Evolutionary conservation across 2,888 invertebrate species (phyloP).

Genomic region (Megamerina dolium): DNA sequence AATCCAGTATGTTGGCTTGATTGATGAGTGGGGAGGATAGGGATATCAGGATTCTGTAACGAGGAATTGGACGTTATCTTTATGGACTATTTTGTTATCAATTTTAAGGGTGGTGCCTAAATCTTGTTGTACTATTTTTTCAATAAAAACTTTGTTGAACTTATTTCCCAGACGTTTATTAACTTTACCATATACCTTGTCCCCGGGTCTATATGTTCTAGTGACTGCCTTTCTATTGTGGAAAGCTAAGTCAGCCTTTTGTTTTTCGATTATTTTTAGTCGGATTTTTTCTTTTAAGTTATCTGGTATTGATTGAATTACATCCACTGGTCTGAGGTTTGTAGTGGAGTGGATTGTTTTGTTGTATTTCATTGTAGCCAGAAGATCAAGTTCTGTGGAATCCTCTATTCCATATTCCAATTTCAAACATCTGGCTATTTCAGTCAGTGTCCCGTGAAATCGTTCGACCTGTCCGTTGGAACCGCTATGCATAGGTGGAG

Average conservation of each 20-base stretch:
- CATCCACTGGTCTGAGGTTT: constrained; percentile 11
- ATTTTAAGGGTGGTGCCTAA: constrained; percentile 1
- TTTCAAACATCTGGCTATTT: constrained; percentile 20
- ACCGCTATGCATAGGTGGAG: constrained; percentile 4
- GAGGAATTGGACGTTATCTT: not conserved
- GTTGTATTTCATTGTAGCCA: constrained; percentile 15
- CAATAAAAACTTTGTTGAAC: constrained; percentile 1
- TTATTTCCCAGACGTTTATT: constrained; percentile 4
- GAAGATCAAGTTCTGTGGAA: constrained; percentile 8
- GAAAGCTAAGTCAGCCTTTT: too few species aligned
- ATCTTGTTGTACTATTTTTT: constrained; percentile 2
- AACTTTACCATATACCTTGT: not conserved
- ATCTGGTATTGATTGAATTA: too few species aligned
- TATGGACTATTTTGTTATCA: not conserved
- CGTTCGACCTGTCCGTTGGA: constrained; percentile 22
- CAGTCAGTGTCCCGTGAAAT: constrained; percentile 19
- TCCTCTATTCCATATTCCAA: constrained; percentile 6
- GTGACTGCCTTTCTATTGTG: too few species aligned
- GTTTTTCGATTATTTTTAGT: not conserved
- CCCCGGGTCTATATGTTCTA: not conserved
- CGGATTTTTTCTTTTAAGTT: too few species aligned
- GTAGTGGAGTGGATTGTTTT: constrained; percentile 13
- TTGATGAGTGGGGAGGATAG: too few species aligned
- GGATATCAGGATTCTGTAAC: too few species aligned
- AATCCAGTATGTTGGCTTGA: too few species aligned